Conservation (phyloP, 2,888 invertebrate species). For the Prosopocoilus inquinatus region DNA sequence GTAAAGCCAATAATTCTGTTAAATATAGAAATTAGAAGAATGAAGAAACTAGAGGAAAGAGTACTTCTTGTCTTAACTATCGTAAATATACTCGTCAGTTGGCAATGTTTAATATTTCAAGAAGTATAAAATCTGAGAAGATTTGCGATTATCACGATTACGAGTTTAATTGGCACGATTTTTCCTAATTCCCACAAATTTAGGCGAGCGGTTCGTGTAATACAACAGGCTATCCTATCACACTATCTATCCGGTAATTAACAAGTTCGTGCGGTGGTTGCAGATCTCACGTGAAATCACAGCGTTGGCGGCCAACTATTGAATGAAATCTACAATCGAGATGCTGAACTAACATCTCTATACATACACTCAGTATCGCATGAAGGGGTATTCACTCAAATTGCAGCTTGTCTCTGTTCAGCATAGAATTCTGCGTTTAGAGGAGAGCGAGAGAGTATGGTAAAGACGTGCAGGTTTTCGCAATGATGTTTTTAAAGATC, state of each 20-base stretch:
- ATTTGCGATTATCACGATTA: constrained; percentile 17
- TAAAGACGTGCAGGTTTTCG: neutral
- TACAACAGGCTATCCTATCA: constrained; percentile 32
- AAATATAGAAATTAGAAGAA: too few species aligned
- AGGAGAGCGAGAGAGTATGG: neutral
- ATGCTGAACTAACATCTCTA: constrained; percentile 42
- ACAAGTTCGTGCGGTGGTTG: constrained; percentile 42
- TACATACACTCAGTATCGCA: constrained; percentile 19
- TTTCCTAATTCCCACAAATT: constrained; percentile 42
- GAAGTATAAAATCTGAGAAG: neutral
- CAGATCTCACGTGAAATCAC: constrained; percentile 41
- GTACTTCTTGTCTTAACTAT: too few species aligned
- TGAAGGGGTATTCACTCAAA: too few species aligned
- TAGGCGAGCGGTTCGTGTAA: constrained; percentile 31
- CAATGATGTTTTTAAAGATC: constrained; percentile 29
- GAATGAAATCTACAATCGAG: constrained; percentile 42
- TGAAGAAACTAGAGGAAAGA: too few species aligned
- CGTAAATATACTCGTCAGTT: too few species aligned
- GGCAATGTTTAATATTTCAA: too few species aligned
- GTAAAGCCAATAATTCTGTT: too few species aligned
- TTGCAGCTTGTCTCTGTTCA: neutral
- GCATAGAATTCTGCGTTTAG: neutral
- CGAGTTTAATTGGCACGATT: constrained; percentile 35
- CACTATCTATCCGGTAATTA: constrained; percentile 42
- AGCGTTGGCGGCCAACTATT: constrained; percentile 37